A percentile compares a stretch with the other conserved stretches of the same genome.
Evolutionary conservation across 1,140 invertebrate species (phyloP).

Genomic region (Elymnias hypermnestra): DNA sequence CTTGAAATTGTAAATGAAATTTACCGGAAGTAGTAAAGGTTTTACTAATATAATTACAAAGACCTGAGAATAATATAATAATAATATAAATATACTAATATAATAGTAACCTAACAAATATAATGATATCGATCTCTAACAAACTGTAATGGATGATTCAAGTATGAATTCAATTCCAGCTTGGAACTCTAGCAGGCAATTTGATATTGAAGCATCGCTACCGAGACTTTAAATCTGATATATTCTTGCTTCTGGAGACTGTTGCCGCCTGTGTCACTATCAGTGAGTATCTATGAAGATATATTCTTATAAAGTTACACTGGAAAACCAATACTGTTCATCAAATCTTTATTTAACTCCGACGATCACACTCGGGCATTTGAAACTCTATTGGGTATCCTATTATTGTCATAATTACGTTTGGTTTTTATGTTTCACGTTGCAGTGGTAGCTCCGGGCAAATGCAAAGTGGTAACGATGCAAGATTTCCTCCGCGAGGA

Average conservation of each 20-base stretch:
- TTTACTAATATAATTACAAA: no score
- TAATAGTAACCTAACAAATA: no score
- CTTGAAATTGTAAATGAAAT: no score
- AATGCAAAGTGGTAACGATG: conserved; percentile 45
- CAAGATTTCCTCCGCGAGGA: conserved; percentile 77
- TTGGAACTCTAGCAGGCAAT: conserved; percentile 86
- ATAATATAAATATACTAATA: no score
- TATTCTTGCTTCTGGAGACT: conserved; percentile 84
- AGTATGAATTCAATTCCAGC: conserved; percentile 70
- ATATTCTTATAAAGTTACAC: background rate
- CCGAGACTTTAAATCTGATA: conserved; percentile 84
- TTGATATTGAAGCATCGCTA: conserved; percentile 86
- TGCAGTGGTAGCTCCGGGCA: conserved; percentile 22
- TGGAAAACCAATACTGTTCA: background rate
- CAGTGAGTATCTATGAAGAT: conserved; percentile 48
- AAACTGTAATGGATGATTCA: no score
- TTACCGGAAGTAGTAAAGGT: no score
- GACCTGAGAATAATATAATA: no score
- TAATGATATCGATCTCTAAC: no score
- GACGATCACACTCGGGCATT: no score
- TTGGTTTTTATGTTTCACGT: background rate
- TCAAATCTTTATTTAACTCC: no score
- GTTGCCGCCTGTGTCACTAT: conserved; percentile 78
- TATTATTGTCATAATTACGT: background rate
- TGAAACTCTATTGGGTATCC: background rate